Base-by-base conservation (phyloP, 1,140 invertebrate species). In the Battus philenor region DNA sequence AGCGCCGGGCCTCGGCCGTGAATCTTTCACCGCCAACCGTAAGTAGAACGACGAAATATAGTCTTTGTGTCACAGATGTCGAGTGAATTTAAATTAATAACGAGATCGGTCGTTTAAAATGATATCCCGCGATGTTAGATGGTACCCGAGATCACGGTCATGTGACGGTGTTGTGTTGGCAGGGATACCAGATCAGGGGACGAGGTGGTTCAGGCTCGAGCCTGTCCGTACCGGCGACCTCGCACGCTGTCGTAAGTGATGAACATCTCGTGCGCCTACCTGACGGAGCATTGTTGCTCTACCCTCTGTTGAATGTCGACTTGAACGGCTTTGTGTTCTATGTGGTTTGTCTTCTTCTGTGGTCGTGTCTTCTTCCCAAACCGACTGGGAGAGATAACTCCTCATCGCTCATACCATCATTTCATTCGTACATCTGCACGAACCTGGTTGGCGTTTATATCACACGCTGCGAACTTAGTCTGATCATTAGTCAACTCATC, bases 21-120 rank as follows among this genome's bases (percentile, higher is more conserved):
- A 95, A 96, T 86, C 87, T 95, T 26, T 95, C 94, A 45, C 94
- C 94, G 47, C 93, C 94, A 50, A 93, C 93, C 88, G 94, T 95
- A 90, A 91, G 88, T 83, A 4, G 33, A 8, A 51, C 17, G 11
- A 38, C 13, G 15, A 27, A 16, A 27, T 10, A 30, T 10, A 11
- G 1, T 10, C 10, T 10, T 30, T 30, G 2, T 26, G 1, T n/a
- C 22, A 26, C 20, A 39, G n/a, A n/a, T n/a, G n/a, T n/a, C n/a
- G n/a, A n/a, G n/a, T n/a, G n/a, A n/a, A n/a, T n/a, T 20, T 6
- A 20, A 2, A 20, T 20, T 3, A 20, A 2, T 20, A 20, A 20
- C 18, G 6, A 20, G 18, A 6, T 20, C 6, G 18, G 2, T 20
- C 18, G 6, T 3, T 20, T 20, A 6, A 3, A 20, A 2, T 6